Evolutionary conservation across 2,797 vertebrate genomes (phyloP).

Genomic region (Brachymystax lenok): DNA sequence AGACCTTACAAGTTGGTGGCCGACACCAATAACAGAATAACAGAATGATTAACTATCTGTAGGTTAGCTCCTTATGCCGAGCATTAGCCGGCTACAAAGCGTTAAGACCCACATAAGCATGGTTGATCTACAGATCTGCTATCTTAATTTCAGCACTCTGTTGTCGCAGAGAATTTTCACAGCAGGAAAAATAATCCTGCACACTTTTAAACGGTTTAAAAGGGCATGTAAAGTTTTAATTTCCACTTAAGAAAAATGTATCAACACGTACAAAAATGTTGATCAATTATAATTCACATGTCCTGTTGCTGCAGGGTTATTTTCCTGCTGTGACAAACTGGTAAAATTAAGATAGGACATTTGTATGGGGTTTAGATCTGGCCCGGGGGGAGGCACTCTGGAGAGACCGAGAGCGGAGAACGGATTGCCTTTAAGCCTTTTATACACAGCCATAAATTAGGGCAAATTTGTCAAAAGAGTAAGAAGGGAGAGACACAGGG

Average conservation of each 20-base stretch:
- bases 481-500: conserved; percentile 24
- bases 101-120: conserved; percentile 23
- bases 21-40: background rate
- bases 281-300: no score
- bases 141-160: no score
- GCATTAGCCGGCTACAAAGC: conserved; percentile 18
- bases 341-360: no score
- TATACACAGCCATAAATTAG: conserved; percentile 52
- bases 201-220: no score
- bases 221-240: no score
- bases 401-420: conserved; percentile 24
- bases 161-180: no score
- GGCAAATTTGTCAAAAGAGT: conserved; percentile 52
- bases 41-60: background rate
- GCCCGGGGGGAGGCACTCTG: conserved; percentile 25
- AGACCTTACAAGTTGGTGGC: no score
- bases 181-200: no score
- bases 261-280: no score
- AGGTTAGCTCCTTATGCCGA: background rate
- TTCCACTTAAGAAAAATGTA: no score
- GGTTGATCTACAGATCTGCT: conserved; percentile 34
- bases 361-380: conserved; percentile 18
- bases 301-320: no score
- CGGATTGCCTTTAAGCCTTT: conserved; percentile 46
- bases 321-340: no score